Evolutionary conservation across 1,140 invertebrate genomes (phyloP), one percentile per base, ranked within the genome.

Genomic region (Campoletis sonorensis): DNA sequence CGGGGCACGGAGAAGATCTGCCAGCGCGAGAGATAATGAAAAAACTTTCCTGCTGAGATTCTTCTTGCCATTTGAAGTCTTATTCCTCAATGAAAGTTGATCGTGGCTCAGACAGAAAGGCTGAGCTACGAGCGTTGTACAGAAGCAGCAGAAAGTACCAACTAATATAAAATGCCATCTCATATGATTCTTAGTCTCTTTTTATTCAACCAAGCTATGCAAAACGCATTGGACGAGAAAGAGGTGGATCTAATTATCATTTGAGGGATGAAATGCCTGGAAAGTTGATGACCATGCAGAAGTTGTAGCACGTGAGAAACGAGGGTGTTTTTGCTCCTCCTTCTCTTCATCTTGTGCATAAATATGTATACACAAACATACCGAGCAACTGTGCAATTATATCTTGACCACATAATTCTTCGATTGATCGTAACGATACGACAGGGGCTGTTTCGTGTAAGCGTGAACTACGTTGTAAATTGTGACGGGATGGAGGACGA

Each of bases 171-270:
- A n/a, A n/a, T 10, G 54, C 18, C n/a, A 58, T n/a, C 54, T 23
- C 18, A 58, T 13, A 11, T 45, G 54, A 58, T n/a, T 58, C 54
- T 5, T n/a, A 1, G 18, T 1, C 1, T 18, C 30, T 33, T 7
- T 58, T 58, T 58, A n/a, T n/a, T 7, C 21, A 58, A 7, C 61
- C 26, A 18, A 0, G 61, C 7, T 67, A 27, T 15, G 13, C n/a
- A 23, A 67, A 67, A 26, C 10, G 3, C 7, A 15, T 11, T 67
- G 15, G 2, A 77, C 75, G 23, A 77, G 75, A 77, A 77, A 77
- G 75, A 26, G 51, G 75, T 77, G 75, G 51, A 77, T 64, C 54
- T 64, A 77, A 77, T 77, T 64, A 77, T 77, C 23, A 64, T 40
- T 64, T 40, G 51, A 77, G 8, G 16, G 54, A 64, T 77, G 54